Evolutionary conservation across 2,113 vertebrate species (phyloP), one percentile per base, ranked within the genome.

Genomic region (Cacatua alba): DNA sequence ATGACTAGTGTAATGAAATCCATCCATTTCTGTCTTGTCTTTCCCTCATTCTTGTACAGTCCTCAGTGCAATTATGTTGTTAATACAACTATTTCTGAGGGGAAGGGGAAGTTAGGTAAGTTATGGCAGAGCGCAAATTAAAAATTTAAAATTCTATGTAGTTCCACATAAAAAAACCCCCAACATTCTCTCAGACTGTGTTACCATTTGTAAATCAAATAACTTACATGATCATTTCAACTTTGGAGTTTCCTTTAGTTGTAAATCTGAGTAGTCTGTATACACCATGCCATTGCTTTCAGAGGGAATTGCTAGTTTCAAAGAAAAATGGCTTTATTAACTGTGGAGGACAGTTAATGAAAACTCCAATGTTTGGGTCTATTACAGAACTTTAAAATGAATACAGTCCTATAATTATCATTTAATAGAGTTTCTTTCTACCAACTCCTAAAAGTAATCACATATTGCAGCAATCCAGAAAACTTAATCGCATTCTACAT

Each of bases 381-480:
- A 94, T 97, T 97, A 96, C 92, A 95, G 89, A 98, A 97, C 85
- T 97, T 97, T 97, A 97, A 97, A 98, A 95, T 95, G 97, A 98
- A 98, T 96, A 94, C 84, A 94, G 85, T 97, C 88, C 77, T 94
- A 95, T 97, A 97, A 98, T 98, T 97, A 98, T 97, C 63, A 95
- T 97, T 98, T 98, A 98, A 98, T 97, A 97, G 97, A 96, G 95
- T 98, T 97, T 95, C 96, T 97, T 97, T 97, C 92, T 95, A 97
- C 95, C 87, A 90, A 17, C 91, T 98, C 85, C 97, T 97, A 94
- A 94, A 98, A 97, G 98, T 98, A 98, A 98, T 98, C 98, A 97
- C 97, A 98, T 94, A 96, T 93, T 97, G 96, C 95, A 97, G 94
- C 97, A 97, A 97, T 97, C 94, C 83, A 88, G 96, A 97, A 96